phyloP scores from a whole-genome alignment of 2,888 invertebrate species.

The Andrena chrysosceles region DNA sequence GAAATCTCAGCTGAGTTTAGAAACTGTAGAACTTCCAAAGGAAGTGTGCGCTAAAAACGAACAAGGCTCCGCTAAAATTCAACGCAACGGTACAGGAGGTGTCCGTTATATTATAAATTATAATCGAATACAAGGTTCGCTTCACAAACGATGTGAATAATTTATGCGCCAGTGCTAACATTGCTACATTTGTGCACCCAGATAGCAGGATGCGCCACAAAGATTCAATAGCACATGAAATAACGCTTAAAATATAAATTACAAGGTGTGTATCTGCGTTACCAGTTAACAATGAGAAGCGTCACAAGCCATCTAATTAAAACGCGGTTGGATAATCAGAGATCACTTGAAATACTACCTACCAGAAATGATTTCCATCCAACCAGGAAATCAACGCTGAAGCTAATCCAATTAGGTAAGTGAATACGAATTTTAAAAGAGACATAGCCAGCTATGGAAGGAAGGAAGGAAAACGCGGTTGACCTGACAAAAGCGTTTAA shows the following conservation, averaged over 20 bases:
- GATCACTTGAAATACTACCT: background rate
- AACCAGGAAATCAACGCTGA: slow-evolving; percentile 12
- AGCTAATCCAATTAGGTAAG: slow-evolving; percentile 40
- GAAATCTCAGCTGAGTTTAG: background rate
- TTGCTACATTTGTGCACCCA: background rate
- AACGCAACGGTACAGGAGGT: slow-evolving; percentile 37
- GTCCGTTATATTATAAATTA: slow-evolving; percentile 56
- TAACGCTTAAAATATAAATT: slow-evolving; percentile 28
- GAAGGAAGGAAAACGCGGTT: slow-evolving; percentile 31
- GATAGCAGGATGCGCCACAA: background rate
- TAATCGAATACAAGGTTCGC: slow-evolving; percentile 48
- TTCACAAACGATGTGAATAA: slow-evolving; percentile 46
- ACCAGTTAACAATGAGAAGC: background rate
- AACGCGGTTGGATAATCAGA: background rate
- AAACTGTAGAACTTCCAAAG: background rate
- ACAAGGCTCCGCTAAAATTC: slow-evolving; percentile 34
- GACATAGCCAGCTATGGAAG: slow-evolving; percentile 2
- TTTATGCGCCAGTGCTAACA: slow-evolving; percentile 37
- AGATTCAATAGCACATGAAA: slow-evolving; percentile 20
- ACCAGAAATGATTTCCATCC: slow-evolving; percentile 11
- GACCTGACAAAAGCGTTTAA: slow-evolving; percentile 54
- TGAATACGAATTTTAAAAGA: slow-evolving; percentile 26
- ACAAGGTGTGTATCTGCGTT: background rate
- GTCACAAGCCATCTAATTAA: background rate
- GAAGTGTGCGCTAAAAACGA: slow-evolving; percentile 13